Evolutionary conservation across 2,113 vertebrate genomes (phyloP).

Genomic region (Agapornis roseicollis): DNA sequence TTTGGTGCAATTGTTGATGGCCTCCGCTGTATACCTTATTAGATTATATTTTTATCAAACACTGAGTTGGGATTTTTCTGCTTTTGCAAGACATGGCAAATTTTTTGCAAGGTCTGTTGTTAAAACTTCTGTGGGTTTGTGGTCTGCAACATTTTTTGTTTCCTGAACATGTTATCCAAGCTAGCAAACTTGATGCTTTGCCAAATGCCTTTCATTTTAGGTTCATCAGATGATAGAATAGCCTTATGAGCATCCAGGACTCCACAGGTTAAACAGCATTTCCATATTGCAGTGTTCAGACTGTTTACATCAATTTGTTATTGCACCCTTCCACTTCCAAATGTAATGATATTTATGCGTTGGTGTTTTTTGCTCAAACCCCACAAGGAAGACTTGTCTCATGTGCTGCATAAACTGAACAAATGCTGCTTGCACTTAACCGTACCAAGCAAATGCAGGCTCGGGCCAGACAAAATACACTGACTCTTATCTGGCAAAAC

Average conservation of each 20-base stretch:
- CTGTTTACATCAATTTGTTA: neutral
- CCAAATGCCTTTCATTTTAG: neutral
- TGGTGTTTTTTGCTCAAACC: neutral
- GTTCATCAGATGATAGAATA: neutral
- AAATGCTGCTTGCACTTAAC: neutral
- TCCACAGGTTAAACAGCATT: neutral
- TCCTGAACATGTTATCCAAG: neutral
- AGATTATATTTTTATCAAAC: neutral
- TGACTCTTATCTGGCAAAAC: neutral
- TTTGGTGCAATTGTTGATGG: neutral
- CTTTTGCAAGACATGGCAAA: neutral
- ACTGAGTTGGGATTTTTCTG: neutral
- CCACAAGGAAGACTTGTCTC: neutral
- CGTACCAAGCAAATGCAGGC: neutral
- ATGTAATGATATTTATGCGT: neutral
- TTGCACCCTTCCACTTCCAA: neutral
- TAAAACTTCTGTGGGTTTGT: neutral
- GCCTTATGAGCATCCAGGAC: neutral
- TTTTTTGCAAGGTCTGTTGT: neutral
- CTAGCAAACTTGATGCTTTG: neutral
- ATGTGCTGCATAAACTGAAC: neutral
- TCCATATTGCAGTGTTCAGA: neutral
- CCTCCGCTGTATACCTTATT: neutral
- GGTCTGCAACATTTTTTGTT: neutral
- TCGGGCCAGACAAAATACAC: neutral